phyloP scores from a whole-genome alignment of 2,797 vertebrate genomes.

The Etheostoma nigrum region DNA sequence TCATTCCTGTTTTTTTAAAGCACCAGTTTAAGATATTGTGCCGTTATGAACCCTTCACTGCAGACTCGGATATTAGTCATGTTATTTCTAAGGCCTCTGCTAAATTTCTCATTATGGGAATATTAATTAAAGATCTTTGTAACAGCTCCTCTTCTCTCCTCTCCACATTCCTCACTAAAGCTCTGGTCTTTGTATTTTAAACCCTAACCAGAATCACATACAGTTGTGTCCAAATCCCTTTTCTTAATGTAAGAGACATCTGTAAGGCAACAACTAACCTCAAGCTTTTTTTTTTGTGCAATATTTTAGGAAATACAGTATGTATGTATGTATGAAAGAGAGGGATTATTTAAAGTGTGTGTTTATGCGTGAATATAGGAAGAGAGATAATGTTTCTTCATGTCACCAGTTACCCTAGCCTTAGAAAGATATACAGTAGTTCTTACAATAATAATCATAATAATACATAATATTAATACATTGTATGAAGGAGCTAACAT shows the following conservation, averaged over 20 bases:
- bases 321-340: not conserved
- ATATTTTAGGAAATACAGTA: constrained; percentile 6
- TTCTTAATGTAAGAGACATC: constrained; percentile 41
- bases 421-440: too few species aligned
- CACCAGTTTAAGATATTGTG: constrained; percentile 3
- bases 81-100: constrained; percentile 13
- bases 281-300: not conserved
- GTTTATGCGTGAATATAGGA: not conserved
- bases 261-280: constrained; percentile 37
- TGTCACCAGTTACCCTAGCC: not conserved
- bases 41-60: not conserved
- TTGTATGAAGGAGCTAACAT: constrained; percentile 18
- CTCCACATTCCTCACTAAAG: not conserved
- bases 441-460: constrained; percentile 1
- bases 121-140: not conserved
- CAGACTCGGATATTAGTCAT: constrained; percentile 10
- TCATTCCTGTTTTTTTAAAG: not conserved
- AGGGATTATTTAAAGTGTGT: not conserved
- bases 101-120: constrained; percentile 15
- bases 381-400: not conserved
- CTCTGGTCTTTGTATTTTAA: not conserved
- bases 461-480: constrained; percentile 11
- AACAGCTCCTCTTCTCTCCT: not conserved
- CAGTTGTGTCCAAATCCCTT: not conserved
- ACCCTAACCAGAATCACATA: constrained; percentile 16